A percentile compares a stretch with the other conserved stretches of the same genome.
Evolutionary conservation across 2,113 vertebrate species (phyloP).

Genomic region (Thamnaconus septentrionalis): DNA sequence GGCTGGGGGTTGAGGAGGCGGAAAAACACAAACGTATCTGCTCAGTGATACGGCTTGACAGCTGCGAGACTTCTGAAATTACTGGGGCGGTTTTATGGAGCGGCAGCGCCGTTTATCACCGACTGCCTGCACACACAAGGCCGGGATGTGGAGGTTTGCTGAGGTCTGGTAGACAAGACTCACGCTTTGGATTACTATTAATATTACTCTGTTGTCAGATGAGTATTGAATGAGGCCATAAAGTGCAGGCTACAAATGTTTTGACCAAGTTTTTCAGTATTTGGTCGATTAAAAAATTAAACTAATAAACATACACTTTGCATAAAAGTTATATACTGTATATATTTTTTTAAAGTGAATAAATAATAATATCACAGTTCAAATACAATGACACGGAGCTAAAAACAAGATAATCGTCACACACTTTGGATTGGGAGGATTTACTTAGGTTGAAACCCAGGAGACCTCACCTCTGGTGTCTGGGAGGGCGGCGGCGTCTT

Average conservation of each 20-base stretch:
- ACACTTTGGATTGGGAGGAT: background rate
- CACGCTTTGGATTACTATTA: background rate
- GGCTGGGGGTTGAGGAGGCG: conserved; percentile 51
- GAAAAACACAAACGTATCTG: conserved; percentile 30
- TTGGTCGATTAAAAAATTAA: background rate
- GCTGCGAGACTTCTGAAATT: conserved; percentile 33
- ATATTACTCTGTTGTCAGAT: background rate
- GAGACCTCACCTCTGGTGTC: conserved; percentile 61
- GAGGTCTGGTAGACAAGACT: background rate
- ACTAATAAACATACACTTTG: background rate
- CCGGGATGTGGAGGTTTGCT: background rate
- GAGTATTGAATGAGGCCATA: background rate
- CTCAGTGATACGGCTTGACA: conserved; percentile 42
- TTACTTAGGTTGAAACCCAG: background rate
- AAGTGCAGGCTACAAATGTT: background rate
- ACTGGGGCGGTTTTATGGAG: conserved; percentile 20
- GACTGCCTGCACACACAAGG: background rate
- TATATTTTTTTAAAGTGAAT: background rate
- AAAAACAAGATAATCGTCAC: background rate
- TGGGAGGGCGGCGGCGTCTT: conserved; percentile 43
- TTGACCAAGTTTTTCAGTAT: background rate
- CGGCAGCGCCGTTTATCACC: conserved; percentile 29
- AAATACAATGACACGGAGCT: no score
- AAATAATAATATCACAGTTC: background rate
- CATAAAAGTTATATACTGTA: background rate